Conservation (phyloP, 37 sponge, comb jelly and placozoan genomes). For the Eunapius fragilis region DNA sequence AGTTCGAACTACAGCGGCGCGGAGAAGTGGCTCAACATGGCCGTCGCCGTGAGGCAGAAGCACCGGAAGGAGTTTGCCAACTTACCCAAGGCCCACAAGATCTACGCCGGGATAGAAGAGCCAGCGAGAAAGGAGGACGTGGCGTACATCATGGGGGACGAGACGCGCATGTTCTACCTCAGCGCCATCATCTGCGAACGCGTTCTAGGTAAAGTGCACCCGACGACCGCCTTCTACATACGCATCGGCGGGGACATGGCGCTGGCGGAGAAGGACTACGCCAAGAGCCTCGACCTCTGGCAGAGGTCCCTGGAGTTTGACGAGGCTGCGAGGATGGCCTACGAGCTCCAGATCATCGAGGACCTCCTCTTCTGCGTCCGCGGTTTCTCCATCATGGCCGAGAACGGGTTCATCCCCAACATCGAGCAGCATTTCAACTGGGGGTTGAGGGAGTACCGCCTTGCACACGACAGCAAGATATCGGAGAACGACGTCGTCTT, state of each 20-base stretch:
- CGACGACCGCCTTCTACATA: constrained; percentile 83
- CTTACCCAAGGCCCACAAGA: constrained; percentile 18
- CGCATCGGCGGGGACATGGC: constrained; percentile 83
- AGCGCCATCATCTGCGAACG: constrained; percentile 80
- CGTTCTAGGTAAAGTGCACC: constrained; percentile 75
- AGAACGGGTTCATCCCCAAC: constrained; percentile 41
- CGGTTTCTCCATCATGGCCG: constrained; percentile 74
- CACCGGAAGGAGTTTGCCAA: constrained; percentile 5
- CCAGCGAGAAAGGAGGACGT: constrained; percentile 38
- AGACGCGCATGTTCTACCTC: constrained; percentile 47
- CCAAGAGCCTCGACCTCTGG: constrained; percentile 79
- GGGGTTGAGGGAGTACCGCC: constrained; percentile 73
- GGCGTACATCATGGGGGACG: constrained; percentile 30
- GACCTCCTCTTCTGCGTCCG: constrained; percentile 73
- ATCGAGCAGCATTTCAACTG: constrained; percentile 72
- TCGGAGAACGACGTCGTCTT: constrained; percentile 60
- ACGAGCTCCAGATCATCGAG: constrained; percentile 82
- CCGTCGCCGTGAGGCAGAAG: constrained; percentile 21
- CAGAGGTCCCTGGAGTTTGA: constrained; percentile 80
- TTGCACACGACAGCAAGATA: constrained; percentile 76
- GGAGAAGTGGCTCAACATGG: constrained; percentile 37
- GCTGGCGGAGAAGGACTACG: constrained; percentile 48
- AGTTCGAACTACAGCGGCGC: constrained; percentile 2
- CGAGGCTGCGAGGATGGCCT: constrained; percentile 81
- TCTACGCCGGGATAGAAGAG: constrained; percentile 70